Percentiles rank a stretch among this genome's conserved stretches.
phyloP scores from a whole-genome alignment of 1,140 invertebrate species.

The Diplogasteroides magnus region DNA sequence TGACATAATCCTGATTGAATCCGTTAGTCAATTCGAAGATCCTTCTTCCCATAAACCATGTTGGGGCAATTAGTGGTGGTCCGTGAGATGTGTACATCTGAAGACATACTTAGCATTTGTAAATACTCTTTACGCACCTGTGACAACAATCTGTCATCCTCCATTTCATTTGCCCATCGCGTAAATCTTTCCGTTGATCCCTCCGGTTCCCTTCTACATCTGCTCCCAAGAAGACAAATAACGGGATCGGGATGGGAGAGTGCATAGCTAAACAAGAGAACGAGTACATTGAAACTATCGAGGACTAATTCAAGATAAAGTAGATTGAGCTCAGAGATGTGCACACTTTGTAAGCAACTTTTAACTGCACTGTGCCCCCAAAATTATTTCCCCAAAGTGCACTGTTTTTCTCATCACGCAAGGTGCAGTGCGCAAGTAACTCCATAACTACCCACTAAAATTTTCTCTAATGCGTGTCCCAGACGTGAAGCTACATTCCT shows the following conservation, averaged over 20 bases:
- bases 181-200: slow-evolving; percentile 67
- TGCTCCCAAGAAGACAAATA: background rate
- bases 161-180: slow-evolving; percentile 68
- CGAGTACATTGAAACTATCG: too few species aligned
- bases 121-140: too few species aligned
- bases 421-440: too few species aligned
- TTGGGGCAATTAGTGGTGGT: slow-evolving; percentile 74
- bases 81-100: slow-evolving; percentile 70
- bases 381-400: too few species aligned
- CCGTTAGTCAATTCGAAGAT: slow-evolving; percentile 65
- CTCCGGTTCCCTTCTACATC: slow-evolving; percentile 39
- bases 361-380: too few species aligned
- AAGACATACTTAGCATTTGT: slow-evolving; percentile 1
- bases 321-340: slow-evolving; percentile 50
- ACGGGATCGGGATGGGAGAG: background rate
- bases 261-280: background rate
- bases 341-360: too few species aligned
- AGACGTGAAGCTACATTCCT: slow-evolving; percentile 68
- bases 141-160: slow-evolving; percentile 61
- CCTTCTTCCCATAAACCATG: slow-evolving; percentile 70
- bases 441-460: too few species aligned
- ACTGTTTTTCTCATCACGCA: too few species aligned
- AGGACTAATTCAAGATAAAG: too few species aligned
- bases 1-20: slow-evolving; percentile 62
- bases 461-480: slow-evolving; percentile 65